Percentiles rank a stretch among this genome's conserved stretches.
phyloP scores from a whole-genome alignment of 2,113 vertebrate genomes.

The Cryptotis parvus region DNA sequence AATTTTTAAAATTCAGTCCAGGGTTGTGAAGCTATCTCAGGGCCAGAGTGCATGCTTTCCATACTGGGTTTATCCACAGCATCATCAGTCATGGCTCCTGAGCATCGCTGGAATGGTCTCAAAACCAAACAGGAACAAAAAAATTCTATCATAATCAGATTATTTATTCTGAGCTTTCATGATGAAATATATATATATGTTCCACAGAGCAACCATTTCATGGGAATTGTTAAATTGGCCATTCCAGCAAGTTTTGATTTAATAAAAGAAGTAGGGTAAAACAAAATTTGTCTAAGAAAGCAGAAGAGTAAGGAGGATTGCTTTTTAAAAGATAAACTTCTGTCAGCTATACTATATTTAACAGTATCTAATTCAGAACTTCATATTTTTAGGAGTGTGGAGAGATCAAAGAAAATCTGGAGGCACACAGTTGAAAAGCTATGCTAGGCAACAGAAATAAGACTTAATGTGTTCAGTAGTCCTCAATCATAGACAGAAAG shows the following conservation, averaged over 20 bases:
- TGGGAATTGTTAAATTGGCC: not conserved
- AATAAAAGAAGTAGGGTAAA: not conserved
- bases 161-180: constrained; percentile 9
- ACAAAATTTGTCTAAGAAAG: constrained; percentile 28
- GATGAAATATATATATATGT: not conserved
- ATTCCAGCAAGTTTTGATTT: constrained; percentile 32
- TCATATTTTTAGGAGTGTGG: constrained; percentile 44
- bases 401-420: constrained; percentile 65
- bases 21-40: too few species aligned
- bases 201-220: not conserved
- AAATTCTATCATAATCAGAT: not conserved
- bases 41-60: too few species aligned
- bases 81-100: too few species aligned
- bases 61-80: too few species aligned
- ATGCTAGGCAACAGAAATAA: not conserved
- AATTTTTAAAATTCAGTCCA: not conserved
- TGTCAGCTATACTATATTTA: constrained; percentile 56
- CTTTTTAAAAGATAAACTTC: constrained; percentile 50
- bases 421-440: not conserved
- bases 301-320: constrained; percentile 1
- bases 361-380: constrained; percentile 49
- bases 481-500: constrained; percentile 6
- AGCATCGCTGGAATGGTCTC: too few species aligned
- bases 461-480: not conserved
- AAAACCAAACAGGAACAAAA: not conserved